Evolutionary conservation across 2,797 vertebrate species (phyloP), one percentile per base, ranked within the genome.

Genomic region (Agapornis canus): DNA sequence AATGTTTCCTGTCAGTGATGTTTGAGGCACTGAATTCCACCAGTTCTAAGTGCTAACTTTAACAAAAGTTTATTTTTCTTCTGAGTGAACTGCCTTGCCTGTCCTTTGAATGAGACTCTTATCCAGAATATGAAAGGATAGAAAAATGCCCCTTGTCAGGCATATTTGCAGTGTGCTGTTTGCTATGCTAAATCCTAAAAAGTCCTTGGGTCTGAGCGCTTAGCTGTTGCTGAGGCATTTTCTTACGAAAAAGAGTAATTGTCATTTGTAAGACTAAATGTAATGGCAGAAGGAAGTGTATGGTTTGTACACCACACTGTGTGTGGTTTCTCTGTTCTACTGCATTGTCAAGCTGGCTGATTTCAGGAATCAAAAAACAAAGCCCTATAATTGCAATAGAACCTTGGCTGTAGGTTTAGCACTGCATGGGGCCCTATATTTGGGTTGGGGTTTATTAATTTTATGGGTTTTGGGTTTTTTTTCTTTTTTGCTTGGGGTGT

Each of bases 1-100:
- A 71, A 32, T 73, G 64, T 79, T 96, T 89, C 82, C 71, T 60
- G 40, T 54, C 49, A 18, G 5, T 29, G 72, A 20, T 59, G 60
- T 83, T 49, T 90, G 86, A 86, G 83, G 75, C 70, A 73, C 59
- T 84, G 56, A 92, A 95, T 93, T 84, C 56, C 57, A 76, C 76
- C 65, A 59, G 51, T 86, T 95, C 32, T 48, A 63, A 91, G 54
- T 78, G 64, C 72, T 75, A 88, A 80, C 83, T 86, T 93, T 48
- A 82, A 94, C 90, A 96, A 88, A 90, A 90, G 42, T 92, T 96
- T 91, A 56, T 90, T 96, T 95, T 94, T 73, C 75, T 79, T 94
- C 82, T 66, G 77, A 89, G 57, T 78, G 31, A 31, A 13, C 64
- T 73, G 78, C 77, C 20, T 82, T 94, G 71, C 71, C 52, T 85